phyloP scores from a whole-genome alignment of 2,888 invertebrate species.

The Sinohyriopsis cumingii region DNA sequence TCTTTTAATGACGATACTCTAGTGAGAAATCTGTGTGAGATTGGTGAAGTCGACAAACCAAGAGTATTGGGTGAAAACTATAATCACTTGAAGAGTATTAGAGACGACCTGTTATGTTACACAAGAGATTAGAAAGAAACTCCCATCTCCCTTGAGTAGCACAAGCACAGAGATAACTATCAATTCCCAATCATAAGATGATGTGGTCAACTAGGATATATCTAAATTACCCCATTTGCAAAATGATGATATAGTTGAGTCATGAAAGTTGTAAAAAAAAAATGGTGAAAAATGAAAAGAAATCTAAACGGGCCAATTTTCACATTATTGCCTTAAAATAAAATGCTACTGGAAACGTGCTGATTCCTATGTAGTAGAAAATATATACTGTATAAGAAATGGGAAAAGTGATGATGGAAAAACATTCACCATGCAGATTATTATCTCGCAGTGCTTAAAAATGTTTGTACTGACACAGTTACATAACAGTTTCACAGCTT shows the following conservation, averaged over 20 bases:
- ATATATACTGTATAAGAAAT: background rate
- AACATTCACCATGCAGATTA: background rate
- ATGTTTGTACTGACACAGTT: background rate
- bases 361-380: background rate
- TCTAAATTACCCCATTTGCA: no score
- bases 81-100: no score
- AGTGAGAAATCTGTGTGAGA: no score
- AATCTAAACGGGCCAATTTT: background rate
- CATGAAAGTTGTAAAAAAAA: background rate
- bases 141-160: no score
- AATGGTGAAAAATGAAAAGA: background rate
- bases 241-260: background rate
- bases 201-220: no score
- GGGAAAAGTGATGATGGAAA: conserved; percentile 3
- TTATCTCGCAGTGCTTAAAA: background rate
- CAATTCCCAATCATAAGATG: no score
- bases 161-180: no score
- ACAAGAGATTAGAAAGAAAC: no score
- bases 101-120: no score
- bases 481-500: background rate
- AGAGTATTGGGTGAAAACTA: no score
- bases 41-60: no score
- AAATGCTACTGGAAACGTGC: background rate
- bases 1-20: no score
- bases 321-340: background rate